Percentiles rank a stretch among this genome's conserved stretches.
Conservation (phyloP, 2,888 invertebrate genomes). For the Eristalis pertinax region DNA sequence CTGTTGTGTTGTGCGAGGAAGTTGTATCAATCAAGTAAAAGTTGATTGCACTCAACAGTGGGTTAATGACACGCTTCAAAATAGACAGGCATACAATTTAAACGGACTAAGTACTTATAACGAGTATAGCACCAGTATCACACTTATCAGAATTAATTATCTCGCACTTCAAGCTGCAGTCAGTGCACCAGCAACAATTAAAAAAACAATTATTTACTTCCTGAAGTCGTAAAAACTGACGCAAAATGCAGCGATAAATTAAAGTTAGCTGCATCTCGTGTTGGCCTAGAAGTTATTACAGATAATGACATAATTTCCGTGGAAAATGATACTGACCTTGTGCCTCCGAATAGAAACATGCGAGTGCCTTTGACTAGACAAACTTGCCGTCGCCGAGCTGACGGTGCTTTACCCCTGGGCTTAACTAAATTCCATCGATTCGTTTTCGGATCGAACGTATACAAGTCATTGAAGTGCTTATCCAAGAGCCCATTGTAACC, state of each 20-base stretch:
- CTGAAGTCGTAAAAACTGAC: no score
- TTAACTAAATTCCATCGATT: slow-evolving; percentile 85
- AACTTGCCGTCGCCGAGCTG: slow-evolving; percentile 88
- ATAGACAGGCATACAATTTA: background rate
- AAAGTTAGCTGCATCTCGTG: background rate
- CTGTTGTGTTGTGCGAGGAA: no score
- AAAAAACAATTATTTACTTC: no score
- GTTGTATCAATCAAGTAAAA: no score
- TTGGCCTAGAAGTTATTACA: background rate
- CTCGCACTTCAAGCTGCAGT: no score
- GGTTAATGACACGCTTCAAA: no score
- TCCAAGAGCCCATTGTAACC: slow-evolving; percentile 91
- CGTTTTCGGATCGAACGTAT: slow-evolving; percentile 86
- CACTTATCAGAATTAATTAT: no score
- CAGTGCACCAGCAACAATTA: no score
- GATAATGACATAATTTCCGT: background rate
- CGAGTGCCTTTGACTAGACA: slow-evolving; percentile 88
- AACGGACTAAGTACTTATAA: background rate
- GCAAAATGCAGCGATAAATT: no score
- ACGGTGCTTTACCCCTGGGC: slow-evolving; percentile 84
- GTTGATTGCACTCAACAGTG: no score
- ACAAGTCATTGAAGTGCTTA: slow-evolving; percentile 92
- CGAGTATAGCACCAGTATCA: no score
- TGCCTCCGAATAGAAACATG: slow-evolving; percentile 94
- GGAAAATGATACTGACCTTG: slow-evolving; percentile 84